These are phyloP conservation scores for Mimumesa dahlbomi DNA, from an alignment of 2,888 invertebrate genomes.

Conservation along the genomic window DNA sequence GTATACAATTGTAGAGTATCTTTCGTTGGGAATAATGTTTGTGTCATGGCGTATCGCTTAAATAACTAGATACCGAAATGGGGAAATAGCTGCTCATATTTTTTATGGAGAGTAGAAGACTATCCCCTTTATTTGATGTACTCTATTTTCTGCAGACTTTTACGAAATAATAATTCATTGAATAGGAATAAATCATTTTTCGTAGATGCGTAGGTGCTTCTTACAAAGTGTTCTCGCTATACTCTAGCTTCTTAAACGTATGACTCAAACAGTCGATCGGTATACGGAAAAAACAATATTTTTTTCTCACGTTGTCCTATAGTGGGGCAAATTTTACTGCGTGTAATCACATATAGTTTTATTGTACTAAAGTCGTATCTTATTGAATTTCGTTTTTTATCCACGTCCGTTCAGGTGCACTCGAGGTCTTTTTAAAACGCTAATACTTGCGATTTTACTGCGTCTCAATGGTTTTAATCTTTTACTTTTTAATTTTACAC, in stretches of 20 bases:
- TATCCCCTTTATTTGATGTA: conserved; percentile 44
- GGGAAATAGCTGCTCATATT: conserved; percentile 54
- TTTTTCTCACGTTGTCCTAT: too few relatives aligned
- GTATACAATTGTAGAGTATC: conserved; percentile 24
- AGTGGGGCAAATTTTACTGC: too few relatives aligned
- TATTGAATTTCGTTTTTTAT: too few relatives aligned
- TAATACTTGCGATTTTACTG: too few relatives aligned
- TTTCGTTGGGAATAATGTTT: conserved; percentile 28
- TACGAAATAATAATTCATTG: conserved; percentile 7
- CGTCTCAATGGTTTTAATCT: background rate
- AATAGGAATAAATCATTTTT: conserved; percentile 5
- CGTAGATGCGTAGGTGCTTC: background rate
- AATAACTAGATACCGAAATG: conserved; percentile 20
- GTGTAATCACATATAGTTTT: too few relatives aligned
- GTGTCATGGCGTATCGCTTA: conserved; percentile 35
- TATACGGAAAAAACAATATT: too few relatives aligned
- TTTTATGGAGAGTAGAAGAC: conserved; percentile 56
- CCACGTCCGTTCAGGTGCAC: too few relatives aligned
- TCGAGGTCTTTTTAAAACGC: too few relatives aligned
- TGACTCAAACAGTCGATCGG: background rate
- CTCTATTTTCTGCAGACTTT: conserved; percentile 13
- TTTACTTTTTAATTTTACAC: background rate
- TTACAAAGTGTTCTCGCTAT: background rate
- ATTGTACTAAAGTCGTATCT: too few relatives aligned
- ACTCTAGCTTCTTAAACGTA: background rate